phyloP scores from a whole-genome alignment of 2,113 vertebrate genomes.

The Acrocephalus arundinaceus region DNA sequence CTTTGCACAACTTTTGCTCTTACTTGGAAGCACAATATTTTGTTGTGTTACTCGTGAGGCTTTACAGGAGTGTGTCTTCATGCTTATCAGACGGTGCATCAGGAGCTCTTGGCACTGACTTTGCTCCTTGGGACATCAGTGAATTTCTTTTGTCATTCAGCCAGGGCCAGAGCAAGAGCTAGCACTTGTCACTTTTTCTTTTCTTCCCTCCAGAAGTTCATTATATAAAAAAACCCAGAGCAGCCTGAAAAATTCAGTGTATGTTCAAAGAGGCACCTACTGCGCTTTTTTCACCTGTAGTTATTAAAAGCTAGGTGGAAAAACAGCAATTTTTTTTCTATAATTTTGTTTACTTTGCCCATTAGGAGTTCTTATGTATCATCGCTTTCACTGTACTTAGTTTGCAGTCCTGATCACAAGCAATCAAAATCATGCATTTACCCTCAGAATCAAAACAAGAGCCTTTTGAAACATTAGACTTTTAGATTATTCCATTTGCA shows the following conservation, averaged over 20 bases:
- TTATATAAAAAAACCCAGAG: neutral
- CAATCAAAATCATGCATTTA: neutral
- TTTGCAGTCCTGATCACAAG: neutral
- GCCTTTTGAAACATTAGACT: conserved; percentile 9
- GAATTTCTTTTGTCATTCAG: neutral
- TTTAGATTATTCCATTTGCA: conserved; percentile 27
- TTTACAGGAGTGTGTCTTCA: neutral
- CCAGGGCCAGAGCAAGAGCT: neutral
- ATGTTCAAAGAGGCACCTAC: neutral
- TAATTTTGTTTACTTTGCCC: neutral
- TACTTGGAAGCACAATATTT: neutral
- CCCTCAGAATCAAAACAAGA: neutral
- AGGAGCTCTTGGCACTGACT: neutral
- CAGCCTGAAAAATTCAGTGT: neutral
- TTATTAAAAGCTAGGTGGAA: neutral
- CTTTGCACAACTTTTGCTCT: neutral
- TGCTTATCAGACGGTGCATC: neutral
- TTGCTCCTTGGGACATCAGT: neutral
- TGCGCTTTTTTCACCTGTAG: neutral
- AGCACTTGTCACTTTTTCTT: neutral
- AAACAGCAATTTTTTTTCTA: neutral
- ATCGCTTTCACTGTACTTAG: neutral
- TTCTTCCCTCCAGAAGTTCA: neutral
- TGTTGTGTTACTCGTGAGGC: neutral
- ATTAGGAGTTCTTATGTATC: neutral